Percentiles rank a stretch among this genome's conserved stretches.
phyloP scores from a whole-genome alignment of 2,888 invertebrate species.

The Eilema griseolum region DNA sequence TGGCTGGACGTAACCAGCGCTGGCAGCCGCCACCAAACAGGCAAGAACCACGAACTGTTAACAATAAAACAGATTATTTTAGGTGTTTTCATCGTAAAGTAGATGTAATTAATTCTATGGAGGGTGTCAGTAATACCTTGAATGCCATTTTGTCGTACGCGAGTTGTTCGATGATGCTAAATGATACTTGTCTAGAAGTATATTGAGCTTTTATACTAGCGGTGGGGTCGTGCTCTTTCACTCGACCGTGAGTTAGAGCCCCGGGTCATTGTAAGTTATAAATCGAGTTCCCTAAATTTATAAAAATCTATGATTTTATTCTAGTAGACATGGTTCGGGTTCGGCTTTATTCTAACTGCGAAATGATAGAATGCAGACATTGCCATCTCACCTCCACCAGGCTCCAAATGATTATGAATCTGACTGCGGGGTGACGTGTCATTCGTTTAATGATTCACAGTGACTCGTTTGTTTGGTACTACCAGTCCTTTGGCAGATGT shows the following conservation, averaged over 20 bases:
- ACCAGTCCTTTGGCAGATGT: no score
- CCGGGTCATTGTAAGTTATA: conserved; percentile 38
- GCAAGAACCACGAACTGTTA: conserved; percentile 75
- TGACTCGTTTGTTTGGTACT: no score
- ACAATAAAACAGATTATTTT: conserved; percentile 38
- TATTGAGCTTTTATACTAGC: conserved; percentile 77
- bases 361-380: no score
- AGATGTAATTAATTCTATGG: background rate
- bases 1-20: conserved; percentile 71
- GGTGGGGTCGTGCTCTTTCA: conserved; percentile 83
- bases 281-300: conserved; percentile 6
- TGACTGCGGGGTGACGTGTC: no score
- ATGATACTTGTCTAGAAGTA: conserved; percentile 75
- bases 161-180: conserved; percentile 70
- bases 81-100: no score
- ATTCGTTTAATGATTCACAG: no score
- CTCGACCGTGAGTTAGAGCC: conserved; percentile 53
- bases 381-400: no score
- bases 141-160: conserved; percentile 77
- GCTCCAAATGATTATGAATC: no score
- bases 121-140: conserved; percentile 67
- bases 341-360: no score
- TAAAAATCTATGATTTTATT: background rate
- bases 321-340: background rate
- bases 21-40: conserved; percentile 74